Evolutionary conservation across 2,113 vertebrate species (phyloP), one percentile per base, ranked within the genome.

Genomic region (Butorides virescens): DNA sequence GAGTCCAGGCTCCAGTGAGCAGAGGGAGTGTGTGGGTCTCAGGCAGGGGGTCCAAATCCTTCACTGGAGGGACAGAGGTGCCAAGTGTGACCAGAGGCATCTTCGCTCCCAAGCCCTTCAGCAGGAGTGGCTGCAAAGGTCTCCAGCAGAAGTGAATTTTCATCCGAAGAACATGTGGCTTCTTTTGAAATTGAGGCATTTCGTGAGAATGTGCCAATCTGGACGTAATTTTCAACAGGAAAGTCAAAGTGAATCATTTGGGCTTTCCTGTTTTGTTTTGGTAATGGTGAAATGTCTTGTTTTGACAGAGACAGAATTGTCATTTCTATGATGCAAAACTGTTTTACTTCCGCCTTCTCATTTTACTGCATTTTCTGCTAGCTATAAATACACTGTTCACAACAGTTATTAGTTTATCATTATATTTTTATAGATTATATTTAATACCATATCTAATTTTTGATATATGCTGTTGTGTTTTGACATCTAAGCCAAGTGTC

Each of bases 231-330:
- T 89, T 91, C 73, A 76, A 56, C 32, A 83, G 39, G 52, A 75
- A 95, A 94, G 61, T 78, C 56, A 72, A 77, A 92, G 42, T 66
- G 72, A 91, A 78, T 89, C 39, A 52, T 94, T 85, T 90, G 42
- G 62, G 29, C 34, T 91, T 81, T 73, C 84, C 44, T 87, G 50
- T 39, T 95, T 78, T 86, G 65, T 94, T 94, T 97, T 91, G 66
- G 34, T 89, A 90, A 56, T 82, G 58, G 62, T 81, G 49, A 86
- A 89, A 68, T 87, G 19, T 71, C 76, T 89, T 92, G 59, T 88
- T 95, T 93, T 91, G 86, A 92, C 77, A 89, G 59, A 73, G 55
- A 58, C 19, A 72, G 59, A 66, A 61, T 65, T 92, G 47, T 87
- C 18, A 53, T 88, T 95, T 92, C 81, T 52, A 8, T 67, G 42